A percentile compares a stretch with the other conserved stretches of the same genome.
Conservation (phyloP, 2,888 invertebrate species). For the Phaonia tiefii region DNA sequence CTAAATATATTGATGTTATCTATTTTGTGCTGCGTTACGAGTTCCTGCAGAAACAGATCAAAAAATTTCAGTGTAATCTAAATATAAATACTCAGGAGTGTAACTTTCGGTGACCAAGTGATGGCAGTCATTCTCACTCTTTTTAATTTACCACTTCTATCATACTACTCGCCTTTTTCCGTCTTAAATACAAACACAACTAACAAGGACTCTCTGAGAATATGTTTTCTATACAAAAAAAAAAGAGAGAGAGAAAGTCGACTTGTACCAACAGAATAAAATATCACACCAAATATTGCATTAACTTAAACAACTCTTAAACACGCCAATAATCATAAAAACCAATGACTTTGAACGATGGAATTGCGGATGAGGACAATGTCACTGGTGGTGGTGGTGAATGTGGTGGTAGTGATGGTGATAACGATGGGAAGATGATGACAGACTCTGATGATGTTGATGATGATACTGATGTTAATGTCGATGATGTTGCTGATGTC, state of each 20-base stretch:
- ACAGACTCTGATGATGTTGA: conserved; percentile 12
- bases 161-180: not conserved
- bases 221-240: conserved; percentile 66
- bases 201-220: conserved; percentile 54
- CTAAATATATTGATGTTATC: no score
- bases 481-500: conserved; percentile 4
- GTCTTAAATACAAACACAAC: not conserved
- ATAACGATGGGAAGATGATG: conserved; percentile 38
- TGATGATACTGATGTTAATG: not conserved
- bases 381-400: conserved; percentile 45
- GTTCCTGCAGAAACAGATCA: no score
- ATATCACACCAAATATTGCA: conserved; percentile 54
- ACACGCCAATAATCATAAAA: conserved; percentile 80
- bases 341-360: conserved; percentile 74
- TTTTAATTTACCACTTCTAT: not conserved
- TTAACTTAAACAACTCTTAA: conserved; percentile 69
- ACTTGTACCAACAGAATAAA: conserved; percentile 53
- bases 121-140: no score
- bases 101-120: no score
- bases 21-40: no score
- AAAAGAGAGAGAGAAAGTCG: conserved; percentile 61
- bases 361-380: conserved; percentile 66
- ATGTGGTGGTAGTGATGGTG: conserved; percentile 47
- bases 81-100: no score
- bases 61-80: no score